A percentile compares a stretch with the other conserved stretches of the same genome.
Evolutionary conservation across 2,888 invertebrate species (phyloP).

Genomic region (Apomyelois bistriatella): DNA sequence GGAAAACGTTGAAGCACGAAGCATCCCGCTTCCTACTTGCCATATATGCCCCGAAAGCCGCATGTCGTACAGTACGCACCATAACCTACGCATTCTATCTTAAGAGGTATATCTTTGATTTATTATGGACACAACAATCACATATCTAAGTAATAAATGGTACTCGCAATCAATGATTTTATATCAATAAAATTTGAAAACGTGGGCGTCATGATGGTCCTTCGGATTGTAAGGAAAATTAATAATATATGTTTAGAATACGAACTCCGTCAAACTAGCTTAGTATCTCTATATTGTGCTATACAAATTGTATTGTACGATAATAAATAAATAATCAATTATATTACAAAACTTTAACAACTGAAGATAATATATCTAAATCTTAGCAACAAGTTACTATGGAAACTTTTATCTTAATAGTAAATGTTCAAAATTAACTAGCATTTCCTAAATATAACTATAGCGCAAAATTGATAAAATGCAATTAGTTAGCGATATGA

Average conservation of each 20-base stretch:
- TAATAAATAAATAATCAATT: too few relatives aligned
- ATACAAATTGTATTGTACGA: too few relatives aligned
- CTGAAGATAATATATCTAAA: too few relatives aligned
- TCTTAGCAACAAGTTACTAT: too few relatives aligned
- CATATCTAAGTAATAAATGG: slow-evolving; percentile 25
- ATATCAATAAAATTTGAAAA: slow-evolving; percentile 28
- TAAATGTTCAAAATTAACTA: too few relatives aligned
- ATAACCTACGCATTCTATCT: slow-evolving; percentile 27
- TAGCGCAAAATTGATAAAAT: too few relatives aligned
- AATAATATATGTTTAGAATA: slow-evolving; percentile 16
- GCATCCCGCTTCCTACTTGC: slow-evolving; percentile 58
- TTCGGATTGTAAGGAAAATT: slow-evolving; percentile 25
- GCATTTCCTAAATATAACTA: too few relatives aligned
- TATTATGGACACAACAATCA: slow-evolving; percentile 25
- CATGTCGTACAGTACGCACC: slow-evolving; percentile 30
- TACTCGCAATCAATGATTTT: slow-evolving; percentile 15
- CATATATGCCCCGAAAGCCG: slow-evolving; percentile 59
- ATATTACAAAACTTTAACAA: too few relatives aligned
- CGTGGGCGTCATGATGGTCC: slow-evolving; percentile 27
- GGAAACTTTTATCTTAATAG: too few relatives aligned
- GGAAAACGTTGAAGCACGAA: slow-evolving; percentile 53
- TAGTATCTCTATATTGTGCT: too few relatives aligned
- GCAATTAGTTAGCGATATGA: too few relatives aligned
- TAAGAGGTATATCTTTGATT: slow-evolving; percentile 23
- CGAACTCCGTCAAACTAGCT: too few relatives aligned